These are phyloP conservation scores for Clitarchus hookeri DNA, from an alignment of 2,888 invertebrate genomes.

Conservation along the genomic window DNA sequence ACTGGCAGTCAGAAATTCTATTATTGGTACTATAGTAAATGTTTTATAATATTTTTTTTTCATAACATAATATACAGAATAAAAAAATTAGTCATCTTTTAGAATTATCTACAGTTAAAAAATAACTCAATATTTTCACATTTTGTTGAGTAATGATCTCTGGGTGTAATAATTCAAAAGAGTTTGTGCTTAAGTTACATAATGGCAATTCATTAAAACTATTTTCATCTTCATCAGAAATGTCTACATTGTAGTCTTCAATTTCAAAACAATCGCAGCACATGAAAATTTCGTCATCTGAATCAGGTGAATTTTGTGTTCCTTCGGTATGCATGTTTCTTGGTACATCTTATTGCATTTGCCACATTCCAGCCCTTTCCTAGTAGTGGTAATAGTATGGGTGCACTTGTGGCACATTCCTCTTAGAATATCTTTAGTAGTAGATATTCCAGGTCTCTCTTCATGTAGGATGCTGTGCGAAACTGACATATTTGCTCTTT, in stretches of 20 bases:
- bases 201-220: no score
- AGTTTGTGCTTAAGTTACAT: no score
- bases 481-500: neutral
- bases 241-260: no score
- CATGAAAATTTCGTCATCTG: constrained; percentile 24
- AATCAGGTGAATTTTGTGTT: constrained; percentile 22
- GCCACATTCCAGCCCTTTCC: neutral
- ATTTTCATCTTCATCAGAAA: neutral
- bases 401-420: neutral
- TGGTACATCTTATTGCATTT: neutral
- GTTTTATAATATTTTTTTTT: neutral
- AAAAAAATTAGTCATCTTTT: no score
- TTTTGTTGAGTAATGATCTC: no score
- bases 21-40: neutral
- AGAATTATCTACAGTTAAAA: no score
- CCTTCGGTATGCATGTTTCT: constrained; percentile 11
- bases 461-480: neutral
- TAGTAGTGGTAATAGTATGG: no score
- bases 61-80: no score
- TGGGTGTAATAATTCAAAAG: no score
- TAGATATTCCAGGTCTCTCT: neutral
- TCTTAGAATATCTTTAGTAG: neutral
- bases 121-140: no score
- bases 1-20: constrained; percentile 5
- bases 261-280: constrained; percentile 20